Percentiles rank a stretch among this genome's conserved stretches.
Evolutionary conservation across 2,113 vertebrate genomes (phyloP).

Genomic region (Paratilapia polleni): DNA sequence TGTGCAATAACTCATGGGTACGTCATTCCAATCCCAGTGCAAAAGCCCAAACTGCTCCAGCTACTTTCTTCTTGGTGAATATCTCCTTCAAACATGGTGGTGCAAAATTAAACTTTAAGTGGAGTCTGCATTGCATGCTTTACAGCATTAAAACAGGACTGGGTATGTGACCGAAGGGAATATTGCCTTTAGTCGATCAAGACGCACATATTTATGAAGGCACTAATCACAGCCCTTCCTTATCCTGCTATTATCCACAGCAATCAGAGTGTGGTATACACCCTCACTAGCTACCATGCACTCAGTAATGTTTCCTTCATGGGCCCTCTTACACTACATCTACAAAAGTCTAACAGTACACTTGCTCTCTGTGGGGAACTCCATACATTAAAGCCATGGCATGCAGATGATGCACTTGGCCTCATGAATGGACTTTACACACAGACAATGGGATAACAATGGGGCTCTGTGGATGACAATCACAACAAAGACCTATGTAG

Average conservation of each 20-base stretch:
- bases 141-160: neutral
- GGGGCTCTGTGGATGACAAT: conserved; percentile 48
- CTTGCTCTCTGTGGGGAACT: conserved; percentile 5
- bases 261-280: conserved; percentile 23
- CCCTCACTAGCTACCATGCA: conserved; percentile 22
- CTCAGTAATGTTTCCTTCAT: neutral
- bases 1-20: neutral
- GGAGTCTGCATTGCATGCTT: neutral
- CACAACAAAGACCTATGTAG: conserved; percentile 48
- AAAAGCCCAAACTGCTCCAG: neutral
- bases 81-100: neutral
- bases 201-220: neutral
- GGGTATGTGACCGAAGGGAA: neutral
- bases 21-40: neutral
- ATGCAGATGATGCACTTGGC: conserved; percentile 64
- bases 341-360: neutral
- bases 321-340: neutral
- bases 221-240: conserved; percentile 33
- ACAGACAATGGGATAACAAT: conserved; percentile 60
- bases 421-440: conserved; percentile 66
- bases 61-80: neutral
- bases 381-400: conserved; percentile 23
- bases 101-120: neutral
- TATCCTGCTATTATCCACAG: conserved; percentile 39
- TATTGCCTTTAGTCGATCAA: neutral